A percentile compares a stretch with the other conserved stretches of the same genome.
These are phyloP conservation scores for Lasioglossum malachurum DNA, from an alignment of 2,888 invertebrate genomes.

Conservation along the genomic window DNA sequence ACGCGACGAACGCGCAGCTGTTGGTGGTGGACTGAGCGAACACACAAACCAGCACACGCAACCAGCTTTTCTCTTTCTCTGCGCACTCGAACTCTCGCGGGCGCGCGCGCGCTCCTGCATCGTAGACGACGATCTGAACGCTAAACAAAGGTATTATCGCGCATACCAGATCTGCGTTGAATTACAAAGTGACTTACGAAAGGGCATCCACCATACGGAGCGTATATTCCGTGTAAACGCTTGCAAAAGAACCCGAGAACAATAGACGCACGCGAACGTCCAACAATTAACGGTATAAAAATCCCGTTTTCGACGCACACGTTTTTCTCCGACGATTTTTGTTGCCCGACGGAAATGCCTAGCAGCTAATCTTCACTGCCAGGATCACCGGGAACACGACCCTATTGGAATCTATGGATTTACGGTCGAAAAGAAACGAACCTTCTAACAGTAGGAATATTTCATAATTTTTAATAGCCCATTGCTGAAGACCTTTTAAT, in stretches of 20 bases:
- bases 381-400: too few species aligned
- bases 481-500: background rate
- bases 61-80: conserved; percentile 44
- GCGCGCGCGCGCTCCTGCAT: conserved; percentile 23
- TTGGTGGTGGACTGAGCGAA: conserved; percentile 15
- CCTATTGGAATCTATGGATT: background rate
- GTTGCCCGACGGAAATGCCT: background rate
- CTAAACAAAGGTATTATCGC: conserved; percentile 61
- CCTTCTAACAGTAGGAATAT: background rate
- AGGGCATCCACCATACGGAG: conserved; percentile 46
- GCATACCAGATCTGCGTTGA: conserved; percentile 59
- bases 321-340: background rate
- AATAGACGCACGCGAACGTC: conserved; percentile 25
- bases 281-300: conserved; percentile 52
- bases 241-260: conserved; percentile 57
- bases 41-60: conserved; percentile 37
- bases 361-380: background rate
- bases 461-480: background rate
- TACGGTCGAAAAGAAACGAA: background rate
- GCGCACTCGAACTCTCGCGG: background rate
- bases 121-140: conserved; percentile 51
- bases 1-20: conserved; percentile 54
- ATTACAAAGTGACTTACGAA: conserved; percentile 62
- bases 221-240: conserved; percentile 20
- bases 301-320: conserved; percentile 37